Conservation (phyloP, 2,888 invertebrate genomes). For the Aplocera efformata region DNA sequence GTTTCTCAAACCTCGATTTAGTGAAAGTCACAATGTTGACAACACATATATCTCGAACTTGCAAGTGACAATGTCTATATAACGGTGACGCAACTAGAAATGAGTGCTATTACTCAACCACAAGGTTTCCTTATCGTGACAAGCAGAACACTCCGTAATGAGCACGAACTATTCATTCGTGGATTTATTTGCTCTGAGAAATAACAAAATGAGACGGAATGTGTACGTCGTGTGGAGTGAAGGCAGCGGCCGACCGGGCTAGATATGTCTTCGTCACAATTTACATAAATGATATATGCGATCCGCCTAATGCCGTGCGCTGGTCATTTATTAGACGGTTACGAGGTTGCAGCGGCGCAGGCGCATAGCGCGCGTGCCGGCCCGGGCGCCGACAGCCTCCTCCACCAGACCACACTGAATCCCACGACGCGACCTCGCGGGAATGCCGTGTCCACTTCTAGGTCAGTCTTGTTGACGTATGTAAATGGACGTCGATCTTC, state of each 20-base stretch:
- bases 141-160: conserved; percentile 44
- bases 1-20: conserved; percentile 7
- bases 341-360: conserved; percentile 52
- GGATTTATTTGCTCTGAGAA: conserved; percentile 55
- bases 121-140: conserved; percentile 34
- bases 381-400: conserved; percentile 62
- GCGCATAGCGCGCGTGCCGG: conserved; percentile 76
- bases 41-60: conserved; percentile 14
- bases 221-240: conserved; percentile 71
- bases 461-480: conserved; percentile 69
- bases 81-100: conserved; percentile 20
- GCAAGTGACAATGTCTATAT: conserved; percentile 11
- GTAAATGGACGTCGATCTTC: conserved; percentile 58
- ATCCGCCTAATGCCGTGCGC: conserved; percentile 73
- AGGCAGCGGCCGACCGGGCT: conserved; percentile 61
- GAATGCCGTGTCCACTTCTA: conserved; percentile 41
- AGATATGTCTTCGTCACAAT: conserved; percentile 80
- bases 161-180: conserved; percentile 42
- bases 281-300: conserved; percentile 80
- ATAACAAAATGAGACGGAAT: conserved; percentile 61
- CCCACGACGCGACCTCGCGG: conserved; percentile 34
- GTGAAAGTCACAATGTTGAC: conserved; percentile 6
- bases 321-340: conserved; percentile 75
- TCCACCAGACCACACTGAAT: conserved; percentile 68
- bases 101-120: conserved; percentile 27